Conservation (phyloP, 1,140 invertebrate species). For the Drosophila kikkawai region DNA sequence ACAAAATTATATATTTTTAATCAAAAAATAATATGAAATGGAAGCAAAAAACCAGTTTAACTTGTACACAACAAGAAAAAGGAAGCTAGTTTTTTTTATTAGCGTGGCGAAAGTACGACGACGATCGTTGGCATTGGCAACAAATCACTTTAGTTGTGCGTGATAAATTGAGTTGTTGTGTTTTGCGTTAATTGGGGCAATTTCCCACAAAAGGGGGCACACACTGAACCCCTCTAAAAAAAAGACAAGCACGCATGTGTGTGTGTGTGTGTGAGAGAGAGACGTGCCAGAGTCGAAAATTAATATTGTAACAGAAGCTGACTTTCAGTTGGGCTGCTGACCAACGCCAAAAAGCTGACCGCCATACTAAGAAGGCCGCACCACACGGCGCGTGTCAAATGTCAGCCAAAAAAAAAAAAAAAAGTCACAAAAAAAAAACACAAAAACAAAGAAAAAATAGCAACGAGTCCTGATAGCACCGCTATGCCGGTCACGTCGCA, state of each 20-base stretch:
- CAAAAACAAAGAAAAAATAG: slow-evolving; percentile 6
- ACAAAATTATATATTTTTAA: not conserved
- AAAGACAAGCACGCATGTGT: slow-evolving; percentile 4
- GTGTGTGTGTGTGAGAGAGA: slow-evolving; percentile 12
- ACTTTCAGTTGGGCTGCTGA: slow-evolving; percentile 16
- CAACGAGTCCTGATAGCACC: slow-evolving; percentile 36
- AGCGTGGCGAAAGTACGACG: no score
- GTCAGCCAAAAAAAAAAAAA: slow-evolving; percentile 53
- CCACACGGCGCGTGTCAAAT: slow-evolving; percentile 78
- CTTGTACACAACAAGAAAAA: not conserved
- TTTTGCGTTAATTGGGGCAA: slow-evolving; percentile 83
- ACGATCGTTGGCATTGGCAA: slow-evolving; percentile 77
- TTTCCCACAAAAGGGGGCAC: slow-evolving; percentile 60
- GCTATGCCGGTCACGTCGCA: slow-evolving; percentile 82
- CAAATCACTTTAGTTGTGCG: slow-evolving; percentile 83
- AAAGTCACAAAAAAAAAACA: slow-evolving; percentile 33
- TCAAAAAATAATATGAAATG: not conserved
- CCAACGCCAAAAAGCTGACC: slow-evolving; percentile 51
- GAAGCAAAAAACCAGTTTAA: not conserved
- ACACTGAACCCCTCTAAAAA: slow-evolving; percentile 4
- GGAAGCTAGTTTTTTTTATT: not conserved
- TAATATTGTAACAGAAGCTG: slow-evolving; percentile 73
- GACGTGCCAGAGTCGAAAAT: slow-evolving; percentile 61
- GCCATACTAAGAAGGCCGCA: slow-evolving; percentile 64
- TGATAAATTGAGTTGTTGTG: slow-evolving; percentile 82